Conservation (phyloP, 2,888 invertebrate species). For the Caenorhabditis doughertyi region DNA sequence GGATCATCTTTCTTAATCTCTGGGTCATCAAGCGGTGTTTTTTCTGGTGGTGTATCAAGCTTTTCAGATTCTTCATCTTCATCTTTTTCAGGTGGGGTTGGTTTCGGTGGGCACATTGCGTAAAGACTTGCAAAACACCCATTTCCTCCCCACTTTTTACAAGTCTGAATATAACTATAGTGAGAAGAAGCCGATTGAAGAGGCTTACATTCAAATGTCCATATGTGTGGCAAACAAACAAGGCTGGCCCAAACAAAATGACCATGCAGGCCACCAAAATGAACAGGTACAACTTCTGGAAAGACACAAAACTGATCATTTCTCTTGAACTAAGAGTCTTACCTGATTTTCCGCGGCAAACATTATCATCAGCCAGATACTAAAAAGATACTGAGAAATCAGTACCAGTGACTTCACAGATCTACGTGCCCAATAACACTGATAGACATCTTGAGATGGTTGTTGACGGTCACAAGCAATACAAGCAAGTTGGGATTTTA, state of each 20-base stretch:
- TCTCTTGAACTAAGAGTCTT: neutral
- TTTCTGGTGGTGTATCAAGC: slow-evolving; percentile 21
- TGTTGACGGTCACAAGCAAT: slow-evolving; percentile 70
- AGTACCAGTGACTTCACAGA: slow-evolving; percentile 64
- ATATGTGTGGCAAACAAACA: slow-evolving; percentile 71
- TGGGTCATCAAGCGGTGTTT: slow-evolving; percentile 12
- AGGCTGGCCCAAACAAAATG: slow-evolving; percentile 67
- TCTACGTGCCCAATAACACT: slow-evolving; percentile 72
- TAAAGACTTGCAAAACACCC: slow-evolving; percentile 65
- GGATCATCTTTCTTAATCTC: neutral
- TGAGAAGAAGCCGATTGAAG: neutral
- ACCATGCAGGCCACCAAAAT: slow-evolving; percentile 51
- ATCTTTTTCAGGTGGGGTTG: slow-evolving; percentile 29
- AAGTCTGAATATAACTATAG: slow-evolving; percentile 66
- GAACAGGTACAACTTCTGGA: slow-evolving; percentile 67
- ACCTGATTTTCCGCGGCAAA: slow-evolving; percentile 68
- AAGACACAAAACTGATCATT: neutral
- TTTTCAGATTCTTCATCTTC: slow-evolving; percentile 54
- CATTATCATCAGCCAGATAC: slow-evolving; percentile 66
- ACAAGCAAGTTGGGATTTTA: slow-evolving; percentile 71
- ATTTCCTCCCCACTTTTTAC: slow-evolving; percentile 66
- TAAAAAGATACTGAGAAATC: slow-evolving; percentile 60
- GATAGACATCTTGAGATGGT: slow-evolving; percentile 66
- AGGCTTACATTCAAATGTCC: slow-evolving; percentile 68
- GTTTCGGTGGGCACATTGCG: slow-evolving; percentile 68